phyloP scores from a whole-genome alignment of 2,888 invertebrate genomes.

The Panzeria rudis region DNA sequence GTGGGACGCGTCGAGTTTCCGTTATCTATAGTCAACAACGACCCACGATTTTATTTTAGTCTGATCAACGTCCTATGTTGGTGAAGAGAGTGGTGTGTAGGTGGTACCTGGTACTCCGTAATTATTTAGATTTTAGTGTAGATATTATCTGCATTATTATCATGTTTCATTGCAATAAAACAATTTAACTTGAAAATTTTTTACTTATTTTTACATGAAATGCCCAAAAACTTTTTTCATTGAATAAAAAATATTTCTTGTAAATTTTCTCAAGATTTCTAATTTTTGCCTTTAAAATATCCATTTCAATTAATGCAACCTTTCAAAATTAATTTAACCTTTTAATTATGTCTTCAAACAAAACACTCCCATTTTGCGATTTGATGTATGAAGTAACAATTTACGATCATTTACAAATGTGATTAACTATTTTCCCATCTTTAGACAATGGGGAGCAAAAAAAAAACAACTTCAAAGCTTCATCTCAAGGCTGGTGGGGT shows the following conservation, averaged over 20 bases:
- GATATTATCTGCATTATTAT: no score
- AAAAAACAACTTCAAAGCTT: conserved; percentile 3
- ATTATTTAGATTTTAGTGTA: no score
- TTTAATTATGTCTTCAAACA: conserved; percentile 28
- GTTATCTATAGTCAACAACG: no score
- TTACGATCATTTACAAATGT: not conserved
- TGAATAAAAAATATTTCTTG: not conserved
- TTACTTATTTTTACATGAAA: no score
- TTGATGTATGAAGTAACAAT: conserved; percentile 2
- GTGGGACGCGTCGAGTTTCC: no score
- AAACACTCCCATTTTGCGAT: conserved; percentile 22
- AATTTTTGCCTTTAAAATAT: not conserved
- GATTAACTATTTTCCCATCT: conserved; percentile 53
- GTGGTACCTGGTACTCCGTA: no score
- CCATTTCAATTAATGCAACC: conserved; percentile 37
- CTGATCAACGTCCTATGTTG: no score
- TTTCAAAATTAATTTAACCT: conserved; percentile 36
- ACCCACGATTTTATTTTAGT: no score
- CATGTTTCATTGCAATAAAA: no score
- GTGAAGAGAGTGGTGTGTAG: no score
- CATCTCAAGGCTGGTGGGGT: conserved; percentile 32
- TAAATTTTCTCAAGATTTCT: not conserved
- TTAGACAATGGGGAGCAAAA: conserved; percentile 9
- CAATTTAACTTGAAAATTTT: no score
- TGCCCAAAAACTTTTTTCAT: not conserved